Evolutionary conservation across 1,140 invertebrate species (phyloP), one percentile per base, ranked within the genome.

Genomic region (Glossosoma conforme): DNA sequence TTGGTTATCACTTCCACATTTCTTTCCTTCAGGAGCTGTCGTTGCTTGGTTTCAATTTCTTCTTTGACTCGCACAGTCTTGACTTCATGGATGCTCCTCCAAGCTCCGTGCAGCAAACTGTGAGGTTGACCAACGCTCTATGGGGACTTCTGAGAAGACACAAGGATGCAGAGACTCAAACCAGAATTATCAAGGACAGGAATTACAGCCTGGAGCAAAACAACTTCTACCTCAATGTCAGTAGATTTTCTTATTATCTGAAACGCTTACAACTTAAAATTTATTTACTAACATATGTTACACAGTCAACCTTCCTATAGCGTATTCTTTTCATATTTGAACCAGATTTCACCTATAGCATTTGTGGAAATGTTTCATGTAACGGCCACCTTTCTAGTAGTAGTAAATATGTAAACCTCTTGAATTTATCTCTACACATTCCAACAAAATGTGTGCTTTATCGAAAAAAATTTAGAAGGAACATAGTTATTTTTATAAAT

Each of bases 131-230:
- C 11, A 59, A 59, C 30, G 48, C 36, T 14, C 24, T 36, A 9
- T 59, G 57, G 57, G 51, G 46, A 11, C 30, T 59, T 11, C 2
- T 59, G 13, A 42, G 48, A 30, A 37, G 49, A 10, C 49, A 59
- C 33, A 59, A 59, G 30, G 53, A 59, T 14, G 44, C 46, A n/a
- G 18, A 45, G 10, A 33, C 13, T 8, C 55, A 56, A 18, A 50
- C 19, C 1, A 17, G 41, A 10, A 48, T 30, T 8, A 37, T 59
- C 10, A 59, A 59, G 37, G 52, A 54, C 14, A 37, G 52, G 9
- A 59, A 59, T 22, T 59, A 55, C 36, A 9, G 47, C 2, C 46
- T 59, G 19, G 48, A 59, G 28, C 57, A 59, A 22, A 59, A 59
- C 22, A 59, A 59, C 36, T 52, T 56, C 36, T 49, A 32, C 32